phyloP scores from a whole-genome alignment of 2,113 vertebrate species.

The Platichthys flesus region DNA sequence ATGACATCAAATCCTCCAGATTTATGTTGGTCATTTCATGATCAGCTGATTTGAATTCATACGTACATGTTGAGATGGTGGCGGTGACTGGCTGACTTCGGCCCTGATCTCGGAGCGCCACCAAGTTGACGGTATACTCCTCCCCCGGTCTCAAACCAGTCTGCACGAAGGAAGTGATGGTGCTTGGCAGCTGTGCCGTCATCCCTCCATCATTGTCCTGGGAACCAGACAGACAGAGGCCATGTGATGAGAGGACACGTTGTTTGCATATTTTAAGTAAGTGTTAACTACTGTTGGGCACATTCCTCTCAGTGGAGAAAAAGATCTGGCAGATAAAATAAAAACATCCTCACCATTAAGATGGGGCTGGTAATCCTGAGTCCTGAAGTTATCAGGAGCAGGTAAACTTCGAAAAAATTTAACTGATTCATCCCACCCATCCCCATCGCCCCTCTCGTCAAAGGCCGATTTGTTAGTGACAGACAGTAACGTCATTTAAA shows the following conservation, averaged over 20 bases:
- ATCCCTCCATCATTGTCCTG: constrained; percentile 97
- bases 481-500: too few species aligned
- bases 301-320: constrained; percentile 2
- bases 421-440: too few species aligned
- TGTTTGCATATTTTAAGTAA: constrained; percentile 8
- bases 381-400: too few species aligned
- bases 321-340: background rate
- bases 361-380: too few species aligned
- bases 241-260: background rate
- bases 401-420: too few species aligned
- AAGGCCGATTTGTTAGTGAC: too few species aligned
- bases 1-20: too few species aligned
- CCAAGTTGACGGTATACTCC: constrained; percentile 93
- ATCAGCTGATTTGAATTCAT: background rate
- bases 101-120: constrained; percentile 93
- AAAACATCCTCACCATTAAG: background rate
- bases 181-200: constrained; percentile 95
- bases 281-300: constrained; percentile 6
- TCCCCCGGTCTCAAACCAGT: constrained; percentile 94
- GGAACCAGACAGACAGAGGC: background rate
- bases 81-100: constrained; percentile 90
- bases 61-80: constrained; percentile 91
- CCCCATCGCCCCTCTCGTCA: too few species aligned
- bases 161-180: constrained; percentile 94
- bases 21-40: background rate